Evolutionary conservation across 2,888 invertebrate species (phyloP), one percentile per base, ranked within the genome.

Genomic region (Nipponacmea schrenckii): DNA sequence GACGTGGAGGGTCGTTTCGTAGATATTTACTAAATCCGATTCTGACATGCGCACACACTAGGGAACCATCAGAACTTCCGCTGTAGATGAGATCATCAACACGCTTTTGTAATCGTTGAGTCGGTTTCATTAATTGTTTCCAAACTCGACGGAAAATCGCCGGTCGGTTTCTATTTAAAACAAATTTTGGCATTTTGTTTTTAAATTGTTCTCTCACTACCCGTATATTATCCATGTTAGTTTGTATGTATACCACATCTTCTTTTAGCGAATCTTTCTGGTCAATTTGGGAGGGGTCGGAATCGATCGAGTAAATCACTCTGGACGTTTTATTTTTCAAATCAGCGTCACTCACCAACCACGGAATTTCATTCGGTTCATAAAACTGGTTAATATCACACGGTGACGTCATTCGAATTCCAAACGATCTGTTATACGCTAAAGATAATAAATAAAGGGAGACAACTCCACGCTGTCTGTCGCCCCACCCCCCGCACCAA

Each of bases 401-500:
- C 3, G 78, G 78, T 5, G 65, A 45, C 12, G 74, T 71, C 70
- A 77, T 72, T 26, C 71, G 68, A 17, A 78, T 63, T 2, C 77
- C 78, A 63, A 75, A 77, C 26, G 26, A 56, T 12, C 78, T 48
- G 62, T 67, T 66, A 5, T 74, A 74, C 46, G 75, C 66, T 44
- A 65, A 27, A 0, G 78, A 68, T 62, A 77, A 68, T 1, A 73
- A 15, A 65, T 71, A 78, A n/a, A 71, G 69, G 39, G 71, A 64
- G 26, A 77, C 68, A 1, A 78, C 17, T 0, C 74, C 77, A 20
- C 75, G 67, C 62, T 78, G 78, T 15, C 78, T 31, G 27, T 78
- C 78, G 15, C 75, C 75, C 68, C 77, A 74, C 0, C 78, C 78
- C 1, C 74, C 75, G 63, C 78, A 78, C n/a, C 64, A 67, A 24